A percentile compares a stretch with the other conserved stretches of the same genome.
phyloP scores from a whole-genome alignment of 2,888 invertebrate genomes.

The Cephus rjabovi region DNA sequence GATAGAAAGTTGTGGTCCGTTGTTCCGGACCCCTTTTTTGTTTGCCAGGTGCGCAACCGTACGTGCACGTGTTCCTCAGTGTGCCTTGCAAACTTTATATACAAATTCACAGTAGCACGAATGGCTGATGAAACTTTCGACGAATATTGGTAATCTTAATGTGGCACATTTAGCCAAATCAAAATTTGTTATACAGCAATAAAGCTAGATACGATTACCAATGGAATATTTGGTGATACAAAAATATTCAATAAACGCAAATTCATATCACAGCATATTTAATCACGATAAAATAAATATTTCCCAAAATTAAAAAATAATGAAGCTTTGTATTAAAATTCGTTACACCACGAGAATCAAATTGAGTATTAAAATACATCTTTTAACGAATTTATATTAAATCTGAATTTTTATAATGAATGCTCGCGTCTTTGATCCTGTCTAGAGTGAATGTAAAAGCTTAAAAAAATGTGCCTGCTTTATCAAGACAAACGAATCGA shows the following conservation, averaged over 20 bases:
- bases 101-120: not conserved
- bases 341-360: no score
- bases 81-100: not conserved
- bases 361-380: not conserved
- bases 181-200: not conserved
- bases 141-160: not conserved
- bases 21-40: not conserved
- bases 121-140: not conserved
- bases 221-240: not conserved
- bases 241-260: not conserved
- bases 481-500: not conserved
- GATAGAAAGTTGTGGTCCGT: not conserved
- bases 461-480: not conserved
- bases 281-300: not conserved
- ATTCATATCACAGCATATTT: not conserved
- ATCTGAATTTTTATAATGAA: not conserved
- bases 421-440: not conserved
- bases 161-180: not conserved
- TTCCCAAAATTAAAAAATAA: no score
- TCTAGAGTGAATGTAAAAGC: not conserved
- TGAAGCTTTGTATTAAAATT: no score
- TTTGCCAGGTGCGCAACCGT: not conserved
- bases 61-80: not conserved
- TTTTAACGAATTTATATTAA: not conserved
- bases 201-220: not conserved